Conservation (phyloP, 2,888 invertebrate species). For the Catocala fraxini region DNA sequence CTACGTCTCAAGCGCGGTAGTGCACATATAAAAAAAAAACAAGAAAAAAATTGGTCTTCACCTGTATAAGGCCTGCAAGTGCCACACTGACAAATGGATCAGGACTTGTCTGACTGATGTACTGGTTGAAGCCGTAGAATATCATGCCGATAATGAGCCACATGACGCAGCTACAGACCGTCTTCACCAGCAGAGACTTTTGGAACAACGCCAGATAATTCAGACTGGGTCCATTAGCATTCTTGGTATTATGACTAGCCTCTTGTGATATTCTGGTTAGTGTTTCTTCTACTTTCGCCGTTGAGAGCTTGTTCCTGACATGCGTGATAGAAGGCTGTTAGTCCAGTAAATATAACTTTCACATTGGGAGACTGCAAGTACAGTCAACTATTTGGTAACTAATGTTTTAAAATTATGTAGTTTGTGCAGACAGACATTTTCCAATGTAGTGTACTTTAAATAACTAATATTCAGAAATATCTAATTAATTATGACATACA, state of each 20-base stretch:
- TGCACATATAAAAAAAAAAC: too few species aligned
- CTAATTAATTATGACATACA: too few species aligned
- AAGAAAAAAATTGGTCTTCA: slow-evolving; percentile 30
- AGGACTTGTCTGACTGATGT: slow-evolving; percentile 92
- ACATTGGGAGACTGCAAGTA: too few species aligned
- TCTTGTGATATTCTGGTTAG: slow-evolving; percentile 71
- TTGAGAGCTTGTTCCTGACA: slow-evolving; percentile 84
- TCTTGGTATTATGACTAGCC: slow-evolving; percentile 41
- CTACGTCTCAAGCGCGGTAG: too few species aligned
- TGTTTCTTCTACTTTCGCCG: slow-evolving; percentile 77
- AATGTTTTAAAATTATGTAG: too few species aligned
- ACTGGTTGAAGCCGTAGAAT: slow-evolving; percentile 95
- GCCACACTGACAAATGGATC: slow-evolving; percentile 94
- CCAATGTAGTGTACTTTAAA: too few species aligned
- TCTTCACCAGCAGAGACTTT: slow-evolving; percentile 89
- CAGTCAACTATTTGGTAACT: too few species aligned
- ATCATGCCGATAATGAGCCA: slow-evolving; percentile 95
- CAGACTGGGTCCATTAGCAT: slow-evolving; percentile 68
- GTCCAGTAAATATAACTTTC: too few species aligned
- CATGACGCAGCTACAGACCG: slow-evolving; percentile 89
- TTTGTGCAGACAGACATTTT: too few species aligned
- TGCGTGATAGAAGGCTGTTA: too few species aligned
- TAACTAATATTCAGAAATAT: too few species aligned
- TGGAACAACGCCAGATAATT: slow-evolving; percentile 89
- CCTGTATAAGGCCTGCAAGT: slow-evolving; percentile 84